These are phyloP conservation scores for Gastrophysa polygoni DNA, from an alignment of 2,888 invertebrate species.

Conservation along the genomic window DNA sequence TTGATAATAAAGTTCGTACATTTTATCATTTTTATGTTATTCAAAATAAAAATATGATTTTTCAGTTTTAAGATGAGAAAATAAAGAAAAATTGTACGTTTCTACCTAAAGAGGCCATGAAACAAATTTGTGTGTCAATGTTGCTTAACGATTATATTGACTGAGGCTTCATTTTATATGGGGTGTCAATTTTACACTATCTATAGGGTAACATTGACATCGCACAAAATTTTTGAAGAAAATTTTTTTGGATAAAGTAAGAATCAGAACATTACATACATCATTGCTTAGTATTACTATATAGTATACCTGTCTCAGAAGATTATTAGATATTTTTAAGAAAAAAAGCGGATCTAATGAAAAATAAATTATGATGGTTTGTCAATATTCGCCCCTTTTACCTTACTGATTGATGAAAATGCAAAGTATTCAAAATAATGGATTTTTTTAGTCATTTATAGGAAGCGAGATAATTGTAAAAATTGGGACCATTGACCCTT, in stretches of 20 bases:
- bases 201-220: conserved; percentile 5
- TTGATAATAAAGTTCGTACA: conserved; percentile 8
- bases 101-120: conserved; percentile 2
- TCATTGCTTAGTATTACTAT: not conserved
- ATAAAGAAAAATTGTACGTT: conserved; percentile 7
- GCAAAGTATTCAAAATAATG: too few relatives aligned
- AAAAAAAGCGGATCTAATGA: not conserved
- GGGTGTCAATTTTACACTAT: conserved; percentile 5
- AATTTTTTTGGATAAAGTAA: not conserved
- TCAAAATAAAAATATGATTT: not conserved
- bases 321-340: not conserved
- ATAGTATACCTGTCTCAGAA: not conserved
- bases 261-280: conserved; percentile 3
- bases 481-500: too few relatives aligned
- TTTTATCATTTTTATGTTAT: not conserved
- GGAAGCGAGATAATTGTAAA: too few relatives aligned
- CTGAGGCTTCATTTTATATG: conserved; percentile 3
- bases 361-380: not conserved
- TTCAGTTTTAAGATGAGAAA: not conserved
- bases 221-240: not conserved
- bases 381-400: not conserved
- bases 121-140: conserved; percentile 1
- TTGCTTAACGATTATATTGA: conserved; percentile 1
- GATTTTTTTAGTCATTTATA: too few relatives aligned
- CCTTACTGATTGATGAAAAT: not conserved